phyloP scores from a whole-genome alignment of 2,888 invertebrate genomes.

The Parapristionchus giblindavisi region DNA sequence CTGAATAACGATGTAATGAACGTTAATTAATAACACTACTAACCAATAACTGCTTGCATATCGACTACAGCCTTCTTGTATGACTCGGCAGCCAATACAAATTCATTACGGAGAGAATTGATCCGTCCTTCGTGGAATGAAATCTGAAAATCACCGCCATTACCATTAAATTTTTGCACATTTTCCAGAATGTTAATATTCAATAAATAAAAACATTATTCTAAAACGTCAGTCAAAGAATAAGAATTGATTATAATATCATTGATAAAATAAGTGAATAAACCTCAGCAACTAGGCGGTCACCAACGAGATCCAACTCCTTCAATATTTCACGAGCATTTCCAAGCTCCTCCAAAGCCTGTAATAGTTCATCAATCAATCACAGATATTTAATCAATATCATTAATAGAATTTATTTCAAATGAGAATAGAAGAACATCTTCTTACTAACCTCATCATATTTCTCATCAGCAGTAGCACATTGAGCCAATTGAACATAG shows the following conservation, averaged over 20 bases:
- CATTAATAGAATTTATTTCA: neutral
- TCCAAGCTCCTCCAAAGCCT: conserved; percentile 32
- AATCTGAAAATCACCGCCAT: neutral
- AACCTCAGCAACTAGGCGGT: conserved; percentile 21
- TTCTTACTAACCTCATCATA: conserved; percentile 11
- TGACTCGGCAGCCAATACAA: neutral
- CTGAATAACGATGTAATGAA: neutral
- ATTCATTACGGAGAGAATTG: conserved; percentile 18
- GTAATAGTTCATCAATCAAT: neutral
- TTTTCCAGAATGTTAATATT: too few species aligned
- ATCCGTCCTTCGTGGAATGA: conserved; percentile 35
- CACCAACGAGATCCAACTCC: neutral
- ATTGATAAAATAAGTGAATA: too few species aligned
- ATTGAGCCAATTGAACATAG: conserved; percentile 31
- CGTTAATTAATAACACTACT: neutral
- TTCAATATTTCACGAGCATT: conserved; percentile 7
- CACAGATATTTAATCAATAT: neutral
- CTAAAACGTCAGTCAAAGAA: neutral
- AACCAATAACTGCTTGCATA: neutral
- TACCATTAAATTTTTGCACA: neutral
- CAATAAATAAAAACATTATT: neutral
- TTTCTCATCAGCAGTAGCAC: conserved; percentile 23
- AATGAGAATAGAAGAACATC: neutral
- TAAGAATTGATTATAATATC: neutral
- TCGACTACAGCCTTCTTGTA: conserved; percentile 26